Evolutionary conservation across 1,140 invertebrate species (phyloP), one percentile per base, ranked within the genome.

Genomic region (Phymastichus coffea): DNA sequence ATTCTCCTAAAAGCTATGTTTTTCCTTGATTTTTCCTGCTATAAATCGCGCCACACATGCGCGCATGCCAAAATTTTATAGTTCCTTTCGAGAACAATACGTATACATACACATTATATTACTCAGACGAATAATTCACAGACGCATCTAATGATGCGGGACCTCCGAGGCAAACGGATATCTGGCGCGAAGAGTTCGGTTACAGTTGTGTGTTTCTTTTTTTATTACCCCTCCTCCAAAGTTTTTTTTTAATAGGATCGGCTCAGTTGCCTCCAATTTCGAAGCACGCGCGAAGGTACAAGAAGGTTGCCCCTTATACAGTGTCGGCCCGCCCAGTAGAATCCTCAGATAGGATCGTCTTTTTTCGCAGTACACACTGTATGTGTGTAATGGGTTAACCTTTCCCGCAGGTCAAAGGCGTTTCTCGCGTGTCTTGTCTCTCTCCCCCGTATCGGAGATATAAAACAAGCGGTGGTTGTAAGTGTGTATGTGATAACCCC

Each of bases 301-400:
- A 43, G n/a, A 44, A 44, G 26, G 14, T n/a, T 56, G 33, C 33
- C 22, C 43, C 37, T n/a, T n/a, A n/a, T n/a, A n/a, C n/a, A n/a
- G n/a, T n/a, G n/a, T n/a, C 6, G 57, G 49, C 41, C 49, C 41
- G 49, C 57, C 49, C 57, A 60, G 48, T 60, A 60, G 49, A 60
- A 44, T 30, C 26, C 17, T 2, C 40, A 46, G 57, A 53, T 60
- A 52, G 22, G 9, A 60, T 60, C 57, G n/a, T 60, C 28, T 22
- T 40, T 17, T 49, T 17, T 22, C 40, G 28, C n/a, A n/a, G 7
- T 35, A 9, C 30, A 17, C 41, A 4, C 14, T 22, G 41, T 14
- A 14, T 37, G 6, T 10, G 23, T n/a, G n/a, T n/a, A n/a, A n/a
- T n/a, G n/a, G n/a, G n/a, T n/a, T n/a, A n/a, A n/a, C 30, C 46